Conservation (phyloP, 2,888 invertebrate species). For the Eupithecia insigniata region DNA sequence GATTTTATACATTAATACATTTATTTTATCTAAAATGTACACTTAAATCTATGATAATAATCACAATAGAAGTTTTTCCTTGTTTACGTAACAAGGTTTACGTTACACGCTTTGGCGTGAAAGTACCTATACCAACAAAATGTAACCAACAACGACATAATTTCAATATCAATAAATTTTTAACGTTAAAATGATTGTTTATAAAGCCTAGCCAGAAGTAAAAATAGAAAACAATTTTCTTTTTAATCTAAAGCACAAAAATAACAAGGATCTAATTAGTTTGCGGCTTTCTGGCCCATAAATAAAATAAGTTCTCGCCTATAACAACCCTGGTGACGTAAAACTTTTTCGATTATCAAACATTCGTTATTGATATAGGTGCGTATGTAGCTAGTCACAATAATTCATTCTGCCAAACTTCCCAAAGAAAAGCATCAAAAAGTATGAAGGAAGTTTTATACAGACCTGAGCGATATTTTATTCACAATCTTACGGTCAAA, state of each 20-base stretch:
- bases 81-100: conserved; percentile 49
- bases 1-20: conserved; percentile 57
- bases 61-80: conserved; percentile 62
- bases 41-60: conserved; percentile 59
- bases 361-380: conserved; percentile 71
- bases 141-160: conserved; percentile 22
- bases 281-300: conserved; percentile 16
- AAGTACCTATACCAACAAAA: conserved; percentile 18
- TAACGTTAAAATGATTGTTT: conserved; percentile 18
- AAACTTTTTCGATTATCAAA: conserved; percentile 75
- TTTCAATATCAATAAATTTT: conserved; percentile 14
- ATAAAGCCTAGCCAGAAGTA: conserved; percentile 7
- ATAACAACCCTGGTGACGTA: conserved; percentile 54
- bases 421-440: conserved; percentile 61
- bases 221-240: conserved; percentile 21
- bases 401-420: conserved; percentile 75
- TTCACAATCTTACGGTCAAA: conserved; percentile 54
- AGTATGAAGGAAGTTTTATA: conserved; percentile 64
- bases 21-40: conserved; percentile 53
- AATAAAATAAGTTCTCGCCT: conserved; percentile 47
- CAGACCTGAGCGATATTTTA: conserved; percentile 63
- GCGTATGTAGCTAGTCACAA: conserved; percentile 59
- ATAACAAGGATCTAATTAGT: conserved; percentile 33
- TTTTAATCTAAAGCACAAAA: conserved; percentile 32
- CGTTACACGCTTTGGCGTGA: conserved; percentile 56